Percentiles rank a stretch among this genome's conserved stretches.
These are phyloP conservation scores for Prostheceraeus crozeri DNA, from an alignment of 2,888 invertebrate genomes.

Conservation along the genomic window DNA sequence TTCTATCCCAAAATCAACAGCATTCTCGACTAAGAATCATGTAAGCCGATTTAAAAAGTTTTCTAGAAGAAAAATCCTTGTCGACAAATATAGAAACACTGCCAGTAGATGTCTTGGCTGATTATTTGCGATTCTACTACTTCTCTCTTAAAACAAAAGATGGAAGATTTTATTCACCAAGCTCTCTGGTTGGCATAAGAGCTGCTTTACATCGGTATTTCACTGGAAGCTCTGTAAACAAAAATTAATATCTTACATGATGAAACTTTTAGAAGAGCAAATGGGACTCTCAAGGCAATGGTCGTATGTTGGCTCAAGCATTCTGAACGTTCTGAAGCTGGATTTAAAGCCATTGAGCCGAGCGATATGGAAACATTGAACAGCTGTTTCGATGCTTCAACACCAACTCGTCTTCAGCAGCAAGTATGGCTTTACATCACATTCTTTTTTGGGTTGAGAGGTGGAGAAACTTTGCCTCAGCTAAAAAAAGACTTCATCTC, in stretches of 20 bases:
- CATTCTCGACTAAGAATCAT: slow-evolving; percentile 23
- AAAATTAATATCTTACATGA: slow-evolving; percentile 22
- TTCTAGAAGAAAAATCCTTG: slow-evolving; percentile 21
- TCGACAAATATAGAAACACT: slow-evolving; percentile 28
- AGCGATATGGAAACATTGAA: slow-evolving; percentile 27
- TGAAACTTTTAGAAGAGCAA: slow-evolving; percentile 25
- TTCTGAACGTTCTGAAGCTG: slow-evolving; percentile 25
- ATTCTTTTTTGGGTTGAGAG: slow-evolving; percentile 24
- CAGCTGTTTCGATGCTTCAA: slow-evolving; percentile 9
- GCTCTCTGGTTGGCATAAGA: slow-evolving; percentile 29
- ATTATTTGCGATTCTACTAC: slow-evolving; percentile 23
- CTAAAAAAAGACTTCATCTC: slow-evolving; percentile 19
- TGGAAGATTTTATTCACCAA: slow-evolving; percentile 29
- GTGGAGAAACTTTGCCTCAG: slow-evolving; percentile 27
- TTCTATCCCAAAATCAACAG: slow-evolving; percentile 26
- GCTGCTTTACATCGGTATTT: slow-evolving; percentile 19
- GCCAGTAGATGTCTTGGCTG: slow-evolving; percentile 23
- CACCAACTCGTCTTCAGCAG: slow-evolving; percentile 22
- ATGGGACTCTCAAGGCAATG: slow-evolving; percentile 22
- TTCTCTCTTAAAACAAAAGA: slow-evolving; percentile 27
- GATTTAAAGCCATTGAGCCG: slow-evolving; percentile 22
- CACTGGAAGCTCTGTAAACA: slow-evolving; percentile 27
- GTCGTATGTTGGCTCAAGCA: slow-evolving; percentile 28
- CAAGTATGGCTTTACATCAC: slow-evolving; percentile 25
- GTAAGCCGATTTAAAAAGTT: slow-evolving; percentile 24